Base-by-base conservation (phyloP, 2,797 vertebrate species). In the Chelon labrosus region DNA sequence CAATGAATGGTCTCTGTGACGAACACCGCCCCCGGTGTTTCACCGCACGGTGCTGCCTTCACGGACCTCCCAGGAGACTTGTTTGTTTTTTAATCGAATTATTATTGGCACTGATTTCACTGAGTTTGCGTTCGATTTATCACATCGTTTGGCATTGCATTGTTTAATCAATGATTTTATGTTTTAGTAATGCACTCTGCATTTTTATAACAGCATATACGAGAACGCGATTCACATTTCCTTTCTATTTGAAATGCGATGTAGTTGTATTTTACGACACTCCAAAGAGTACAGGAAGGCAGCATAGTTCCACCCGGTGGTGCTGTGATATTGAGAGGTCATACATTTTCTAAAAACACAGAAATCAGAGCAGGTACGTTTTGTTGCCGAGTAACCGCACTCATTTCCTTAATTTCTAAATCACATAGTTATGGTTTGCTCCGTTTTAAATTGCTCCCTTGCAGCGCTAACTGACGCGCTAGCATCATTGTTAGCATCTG, bases 281-380 rank as follows among this genome's bases (percentile, higher is more conserved):
- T 60, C 47, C 0, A 0, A 7, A 1, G 2, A 11, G 61, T 31
- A 19, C 46, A 0, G 1, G 47, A 85, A 90, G 10, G 73, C 67
- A 78, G 11, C 91, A 51, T 10, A 56, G 11, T 27, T 82, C 65
- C 55, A 80, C 65, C 77, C 51, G 70, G 67, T 19, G 58, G 60
- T 51, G 71, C 76, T 42, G 86, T 85, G 88, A 84, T 90, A 93
- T 89, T 91, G 84, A 92, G 91, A 91, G 92, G 91, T 93, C 91
- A 91, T 64, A 87, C 80, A 70, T 85, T 82, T 67, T 20, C 16
- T 20, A 55, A 53, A 67, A 58, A 35, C 31, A 37, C 17, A 17
- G 47, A 61, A 54, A 62, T 27, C 44, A 61, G 16, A 57, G 0
- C 59, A 84, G 87, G 90, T 92, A 76, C 0, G 84, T 84, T 0